These are phyloP conservation scores for Aurelia coerulea DNA, from an alignment of 30 jellyfish, hydroid and myxozoan genomes.

Conservation along the genomic window DNA sequence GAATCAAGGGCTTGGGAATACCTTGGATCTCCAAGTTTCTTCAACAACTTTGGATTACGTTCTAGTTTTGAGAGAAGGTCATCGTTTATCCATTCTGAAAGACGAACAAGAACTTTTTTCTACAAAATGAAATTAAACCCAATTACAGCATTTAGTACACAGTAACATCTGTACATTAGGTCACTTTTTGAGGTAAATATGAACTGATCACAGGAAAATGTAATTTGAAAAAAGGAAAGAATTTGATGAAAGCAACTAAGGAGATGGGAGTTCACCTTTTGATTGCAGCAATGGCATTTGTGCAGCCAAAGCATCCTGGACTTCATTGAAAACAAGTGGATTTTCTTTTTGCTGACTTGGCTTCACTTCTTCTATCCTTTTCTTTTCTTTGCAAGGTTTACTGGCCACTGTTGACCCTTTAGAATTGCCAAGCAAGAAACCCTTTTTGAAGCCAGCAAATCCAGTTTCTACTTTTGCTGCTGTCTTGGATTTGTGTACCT, in stretches of 20 bases:
- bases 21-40: slow-evolving; percentile 69
- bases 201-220: too few species aligned
- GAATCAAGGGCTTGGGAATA: slow-evolving; percentile 66
- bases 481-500: too few species aligned
- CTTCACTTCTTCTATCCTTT: slow-evolving; percentile 27
- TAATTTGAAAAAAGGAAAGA: too few species aligned
- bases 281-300: slow-evolving; percentile 70
- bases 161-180: too few species aligned
- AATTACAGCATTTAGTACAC: too few species aligned
- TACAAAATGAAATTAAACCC: too few species aligned
- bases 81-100: slow-evolving; percentile 81
- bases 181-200: too few species aligned
- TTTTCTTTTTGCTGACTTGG: slow-evolving; percentile 27
- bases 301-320: slow-evolving; percentile 67
- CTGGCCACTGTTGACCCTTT: not conserved
- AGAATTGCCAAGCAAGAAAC: slow-evolving; percentile 45
- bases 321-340: slow-evolving; percentile 62
- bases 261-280: slow-evolving; percentile 38
- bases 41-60: slow-evolving; percentile 67
- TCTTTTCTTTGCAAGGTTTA: not conserved
- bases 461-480: slow-evolving; percentile 6
- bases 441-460: slow-evolving; percentile 80
- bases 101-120: too few species aligned
- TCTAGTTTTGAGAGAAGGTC: slow-evolving; percentile 65
- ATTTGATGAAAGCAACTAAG: too few species aligned